Conservation (phyloP, 1,140 invertebrate genomes). For the Polypedilum vanderplanki region DNA sequence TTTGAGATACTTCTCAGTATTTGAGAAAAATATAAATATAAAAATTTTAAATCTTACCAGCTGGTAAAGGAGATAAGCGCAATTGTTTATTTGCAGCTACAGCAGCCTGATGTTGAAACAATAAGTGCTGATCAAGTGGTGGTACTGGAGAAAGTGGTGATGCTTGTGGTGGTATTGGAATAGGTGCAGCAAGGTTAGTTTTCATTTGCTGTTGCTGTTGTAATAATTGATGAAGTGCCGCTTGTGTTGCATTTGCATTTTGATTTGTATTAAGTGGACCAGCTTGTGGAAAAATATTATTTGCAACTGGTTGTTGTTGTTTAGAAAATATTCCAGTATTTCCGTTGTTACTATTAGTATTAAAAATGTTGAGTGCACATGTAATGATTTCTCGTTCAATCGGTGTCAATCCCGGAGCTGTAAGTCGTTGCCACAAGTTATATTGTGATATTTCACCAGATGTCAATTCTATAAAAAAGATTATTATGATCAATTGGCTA, state of each 20-base stretch:
- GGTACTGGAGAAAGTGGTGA: not conserved
- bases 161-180: not conserved
- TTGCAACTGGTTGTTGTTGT: not conserved
- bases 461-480: slow-evolving; percentile 50
- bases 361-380: slow-evolving; percentile 55
- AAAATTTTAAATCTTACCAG: slow-evolving; percentile 41
- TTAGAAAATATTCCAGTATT: slow-evolving; percentile 29
- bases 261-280: not conserved
- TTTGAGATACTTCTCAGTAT: not conserved
- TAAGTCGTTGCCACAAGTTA: slow-evolving; percentile 65
- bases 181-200: slow-evolving; percentile 36
- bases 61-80: slow-evolving; percentile 49
- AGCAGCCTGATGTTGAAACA: slow-evolving; percentile 39
- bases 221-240: slow-evolving; percentile 32
- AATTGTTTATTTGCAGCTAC: slow-evolving; percentile 39
- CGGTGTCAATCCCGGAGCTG: slow-evolving; percentile 61
- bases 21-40: slow-evolving; percentile 30
- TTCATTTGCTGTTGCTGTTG: slow-evolving; percentile 40
- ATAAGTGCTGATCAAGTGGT: slow-evolving; percentile 32
- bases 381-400: slow-evolving; percentile 64
- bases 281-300: not conserved
- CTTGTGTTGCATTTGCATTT: not conserved
- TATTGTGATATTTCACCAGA: slow-evolving; percentile 65
- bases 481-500: slow-evolving; percentile 29
- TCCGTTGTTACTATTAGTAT: slow-evolving; percentile 42